Base-by-base conservation (phyloP, 2,888 invertebrate genomes). In the Chesias legatella region DNA sequence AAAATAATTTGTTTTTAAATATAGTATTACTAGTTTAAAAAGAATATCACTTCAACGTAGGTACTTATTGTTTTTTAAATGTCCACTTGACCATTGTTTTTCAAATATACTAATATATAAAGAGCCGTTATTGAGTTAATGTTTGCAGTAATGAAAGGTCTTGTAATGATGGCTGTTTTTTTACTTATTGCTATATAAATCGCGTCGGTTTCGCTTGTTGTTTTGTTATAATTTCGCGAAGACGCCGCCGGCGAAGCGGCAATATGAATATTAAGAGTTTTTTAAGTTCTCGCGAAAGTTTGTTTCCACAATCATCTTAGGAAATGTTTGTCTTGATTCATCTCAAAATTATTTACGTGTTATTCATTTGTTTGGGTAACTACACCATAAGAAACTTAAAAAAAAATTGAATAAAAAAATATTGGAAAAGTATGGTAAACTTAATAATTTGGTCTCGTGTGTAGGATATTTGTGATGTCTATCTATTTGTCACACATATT, bases 181-280 rank as follows among this genome's bases (percentile, higher is more conserved):
- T 62, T 69, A 64, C 65, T 58, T 79, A 80, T 81, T 78, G 67
- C 66, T 70, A 68, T 79, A 81, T 81, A 82, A 82, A 81, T 79
- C 73, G 62, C 58, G 56, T 49, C 49, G 59, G 46, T 68, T 71
- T 73, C 68, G 68, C 73, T 78, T 84, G 80, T 85, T 82, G 78
- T 84, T 83, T 83, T 77, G 80, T 79, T 80, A 82, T 83, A 83
- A 84, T 82, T 85, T 79, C 72, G 77, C 80, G 73, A 72, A 76
- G 75, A 69, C 66, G 81, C 84, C 80, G 73, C 79, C 58, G 78
- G 82, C 83, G 63, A 64, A 63, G 66, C 69, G 65, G 67, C 73
- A 58, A 75, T 79, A 79, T 79, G 80, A 81, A 79, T 82, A 81
- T 83, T 81, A 77, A 75, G 63, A 66, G 61, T 45, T 70, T 79